Evolutionary conservation across 2,888 invertebrate genomes (phyloP).

Genomic region (Adelphocoris suturalis): DNA sequence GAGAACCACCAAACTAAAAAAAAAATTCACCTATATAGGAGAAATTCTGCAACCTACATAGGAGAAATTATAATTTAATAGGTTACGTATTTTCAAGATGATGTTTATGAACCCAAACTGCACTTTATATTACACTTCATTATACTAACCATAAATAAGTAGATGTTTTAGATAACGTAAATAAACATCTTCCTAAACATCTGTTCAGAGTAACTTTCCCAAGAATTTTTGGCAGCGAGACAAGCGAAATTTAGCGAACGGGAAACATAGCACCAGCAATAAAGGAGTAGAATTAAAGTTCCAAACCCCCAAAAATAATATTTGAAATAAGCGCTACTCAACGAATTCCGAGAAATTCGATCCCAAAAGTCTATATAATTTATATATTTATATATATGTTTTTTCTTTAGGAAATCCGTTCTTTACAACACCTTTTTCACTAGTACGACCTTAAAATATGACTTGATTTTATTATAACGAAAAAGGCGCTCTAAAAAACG

Average conservation of each 20-base stretch:
- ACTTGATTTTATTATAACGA: constrained; percentile 42
- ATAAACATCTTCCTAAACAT: neutral
- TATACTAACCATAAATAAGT: too few relatives aligned
- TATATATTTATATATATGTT: neutral
- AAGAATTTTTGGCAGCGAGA: neutral
- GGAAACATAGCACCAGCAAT: constrained; percentile 25
- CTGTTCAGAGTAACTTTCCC: neutral
- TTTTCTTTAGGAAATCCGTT: neutral
- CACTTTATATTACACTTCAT: too few relatives aligned
- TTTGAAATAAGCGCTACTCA: constrained; percentile 10
- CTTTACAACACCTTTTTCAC: constrained; percentile 20
- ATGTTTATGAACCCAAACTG: too few relatives aligned
- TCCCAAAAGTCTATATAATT: neutral
- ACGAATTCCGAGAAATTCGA: neutral
- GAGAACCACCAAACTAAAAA: too few relatives aligned
- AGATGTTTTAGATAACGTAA: too few relatives aligned
- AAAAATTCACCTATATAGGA: too few relatives aligned
- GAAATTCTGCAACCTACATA: too few relatives aligned
- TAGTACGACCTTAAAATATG: constrained; percentile 41
- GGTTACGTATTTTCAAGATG: too few relatives aligned
- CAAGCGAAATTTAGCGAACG: constrained; percentile 9
- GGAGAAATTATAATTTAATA: too few relatives aligned
- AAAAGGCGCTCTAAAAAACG: constrained; percentile 31
- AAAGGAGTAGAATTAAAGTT: neutral
- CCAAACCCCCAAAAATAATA: neutral